Percentiles rank a stretch among this genome's conserved stretches.
phyloP scores from a whole-genome alignment of 2,797 vertebrate genomes.

The Lutjanus argentimaculatus region DNA sequence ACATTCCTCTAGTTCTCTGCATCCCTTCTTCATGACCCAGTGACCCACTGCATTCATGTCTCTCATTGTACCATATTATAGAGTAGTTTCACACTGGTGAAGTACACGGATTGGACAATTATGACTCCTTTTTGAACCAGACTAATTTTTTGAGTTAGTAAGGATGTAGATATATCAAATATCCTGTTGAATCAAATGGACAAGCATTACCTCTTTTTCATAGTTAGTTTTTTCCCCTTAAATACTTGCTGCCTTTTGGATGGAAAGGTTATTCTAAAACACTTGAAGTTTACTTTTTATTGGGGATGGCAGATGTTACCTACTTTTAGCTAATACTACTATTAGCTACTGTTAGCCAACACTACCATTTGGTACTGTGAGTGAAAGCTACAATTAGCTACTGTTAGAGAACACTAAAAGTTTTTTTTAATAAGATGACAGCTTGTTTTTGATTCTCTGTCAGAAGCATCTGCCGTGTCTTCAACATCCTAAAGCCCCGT shows the following conservation, averaged over 20 bases:
- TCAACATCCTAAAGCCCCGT: conserved; percentile 12
- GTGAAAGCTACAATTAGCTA: no score
- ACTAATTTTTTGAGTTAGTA: neutral
- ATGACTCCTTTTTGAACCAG: conserved; percentile 39
- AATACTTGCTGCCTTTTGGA: neutral
- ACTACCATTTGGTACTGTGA: no score
- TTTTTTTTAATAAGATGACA: conserved; percentile 3
- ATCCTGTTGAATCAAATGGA: neutral
- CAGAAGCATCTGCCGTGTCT: conserved; percentile 62
- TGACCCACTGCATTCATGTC: conserved; percentile 74
- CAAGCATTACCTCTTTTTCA: neutral
- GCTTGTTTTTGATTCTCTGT: conserved; percentile 21
- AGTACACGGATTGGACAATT: conserved; percentile 59
- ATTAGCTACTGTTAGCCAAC: no score
- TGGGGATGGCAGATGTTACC: neutral
- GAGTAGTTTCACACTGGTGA: conserved; percentile 62
- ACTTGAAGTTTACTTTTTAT: neutral
- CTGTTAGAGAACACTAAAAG: no score
- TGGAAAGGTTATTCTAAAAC: neutral
- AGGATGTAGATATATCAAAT: neutral
- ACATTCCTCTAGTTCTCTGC: conserved; percentile 69
- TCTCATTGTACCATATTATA: conserved; percentile 66
- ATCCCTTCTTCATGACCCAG: conserved; percentile 69
- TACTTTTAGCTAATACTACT: no score
- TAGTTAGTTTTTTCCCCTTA: neutral